Evolutionary conservation across 1,140 invertebrate species (phyloP).

Genomic region (Dendroctonus valens): DNA sequence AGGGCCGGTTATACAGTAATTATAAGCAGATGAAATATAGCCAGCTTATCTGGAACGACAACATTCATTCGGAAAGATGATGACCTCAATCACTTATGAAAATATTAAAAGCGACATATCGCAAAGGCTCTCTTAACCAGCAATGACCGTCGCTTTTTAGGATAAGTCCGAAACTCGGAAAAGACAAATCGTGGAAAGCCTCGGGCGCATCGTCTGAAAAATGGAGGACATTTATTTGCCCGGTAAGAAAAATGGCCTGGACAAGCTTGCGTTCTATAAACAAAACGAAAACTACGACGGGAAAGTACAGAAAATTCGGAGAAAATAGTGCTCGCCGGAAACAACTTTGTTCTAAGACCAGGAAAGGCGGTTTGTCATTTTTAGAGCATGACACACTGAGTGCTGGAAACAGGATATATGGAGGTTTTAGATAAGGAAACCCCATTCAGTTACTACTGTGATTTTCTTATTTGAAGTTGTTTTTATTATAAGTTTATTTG

Average conservation of each 20-base stretch:
- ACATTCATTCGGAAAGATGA: too few species aligned
- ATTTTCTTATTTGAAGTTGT: too few species aligned
- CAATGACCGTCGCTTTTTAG: constrained; percentile 26
- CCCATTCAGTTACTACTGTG: too few species aligned
- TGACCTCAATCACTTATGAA: too few species aligned
- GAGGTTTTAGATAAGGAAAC: constrained; percentile 18
- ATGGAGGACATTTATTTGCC: constrained; percentile 26
- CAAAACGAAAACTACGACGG: constrained; percentile 24
- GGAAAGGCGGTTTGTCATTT: constrained; percentile 23
- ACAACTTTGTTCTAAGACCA: constrained; percentile 28
- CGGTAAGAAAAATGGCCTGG: constrained; percentile 28
- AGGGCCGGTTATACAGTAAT: too few species aligned
- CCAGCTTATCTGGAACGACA: too few species aligned
- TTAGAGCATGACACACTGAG: constrained; percentile 19
- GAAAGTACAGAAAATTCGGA: constrained; percentile 20
- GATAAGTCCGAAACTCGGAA: constrained; percentile 26
- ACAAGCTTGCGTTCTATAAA: constrained; percentile 33
- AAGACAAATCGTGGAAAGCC: constrained; percentile 30
- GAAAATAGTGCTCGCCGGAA: constrained; percentile 28
- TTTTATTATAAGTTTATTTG: too few species aligned
- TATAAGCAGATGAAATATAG: too few species aligned
- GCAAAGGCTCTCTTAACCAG: constrained; percentile 12
- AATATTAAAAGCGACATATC: constrained; percentile 17
- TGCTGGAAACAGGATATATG: constrained; percentile 18
- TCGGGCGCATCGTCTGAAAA: constrained; percentile 31